Base-by-base conservation (phyloP, 1,140 invertebrate species). In the Drosophila biarmipes region DNA sequence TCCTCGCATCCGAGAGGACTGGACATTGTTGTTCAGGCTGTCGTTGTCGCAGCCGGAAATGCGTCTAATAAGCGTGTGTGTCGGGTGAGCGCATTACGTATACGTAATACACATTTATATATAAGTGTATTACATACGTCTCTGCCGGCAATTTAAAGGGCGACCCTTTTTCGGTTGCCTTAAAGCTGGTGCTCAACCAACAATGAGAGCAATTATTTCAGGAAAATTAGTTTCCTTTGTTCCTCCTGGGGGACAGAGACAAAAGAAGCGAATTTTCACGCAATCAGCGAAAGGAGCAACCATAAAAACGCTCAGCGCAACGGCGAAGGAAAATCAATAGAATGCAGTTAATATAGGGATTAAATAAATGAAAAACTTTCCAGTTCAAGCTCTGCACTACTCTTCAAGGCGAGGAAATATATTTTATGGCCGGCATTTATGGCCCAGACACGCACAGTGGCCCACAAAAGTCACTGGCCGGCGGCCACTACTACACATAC, bases 11-110 rank as follows among this genome's bases (percentile, higher is more conserved):
- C 17, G 35, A 62, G 14, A 58, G 35, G 12, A 10, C 35, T 66
- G 56, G 73, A 64, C 80, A 85, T 75, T 85, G 76, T 85, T 85
- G 80, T 73, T 68, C 45, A 34, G 67, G 52, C 55, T 61, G 46
- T 53, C 46, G 46, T 49, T 31, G 46, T 79, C 59, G 63, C 59
- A 42, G 62, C 71, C 68, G 75, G 75, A 79, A 71, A 84, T 87
- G 76, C 85, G 84, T 89, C 84, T 82, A 89, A 89, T 79, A 87
- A 89, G 79, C 84, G 79, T 76, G 59, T 66, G 59, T 69, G 51
- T 54, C 35, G 71, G 59, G 80, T 61, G 82, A 84, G 69, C 57
- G 75, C 80, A 84, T 84, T 82, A 84, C 79, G 79, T 81, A 81
- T 81, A 82, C 79, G 79, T 61, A 85, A 82, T 82, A 68, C 79